phyloP scores from a whole-genome alignment of 2,797 vertebrate species.

The Vultur gryphus region DNA sequence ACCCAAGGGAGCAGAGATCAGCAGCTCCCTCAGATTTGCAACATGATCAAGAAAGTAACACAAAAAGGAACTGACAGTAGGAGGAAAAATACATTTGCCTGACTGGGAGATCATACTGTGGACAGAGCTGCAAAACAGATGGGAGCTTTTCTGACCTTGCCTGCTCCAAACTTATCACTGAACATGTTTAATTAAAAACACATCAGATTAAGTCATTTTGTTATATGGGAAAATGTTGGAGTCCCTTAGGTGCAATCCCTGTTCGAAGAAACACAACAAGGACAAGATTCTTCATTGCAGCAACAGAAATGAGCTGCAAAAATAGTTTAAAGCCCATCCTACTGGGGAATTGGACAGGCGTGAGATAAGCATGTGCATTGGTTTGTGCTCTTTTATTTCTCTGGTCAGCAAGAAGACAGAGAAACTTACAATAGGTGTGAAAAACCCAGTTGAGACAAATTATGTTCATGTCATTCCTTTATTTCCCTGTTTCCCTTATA shows the following conservation, averaged over 20 bases:
- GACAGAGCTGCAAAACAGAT: conserved; percentile 4
- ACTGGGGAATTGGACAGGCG: background rate
- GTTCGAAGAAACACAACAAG: background rate
- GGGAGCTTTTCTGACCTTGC: background rate
- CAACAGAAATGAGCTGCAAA: background rate
- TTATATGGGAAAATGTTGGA: background rate
- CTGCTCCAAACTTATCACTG: background rate
- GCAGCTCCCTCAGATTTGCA: background rate
- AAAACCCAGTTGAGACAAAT: background rate
- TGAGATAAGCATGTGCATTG: background rate
- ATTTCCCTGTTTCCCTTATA: background rate
- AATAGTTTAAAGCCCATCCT: background rate
- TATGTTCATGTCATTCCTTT: background rate
- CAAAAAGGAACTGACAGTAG: background rate
- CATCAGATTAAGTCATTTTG: conserved; percentile 42
- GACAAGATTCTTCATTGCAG: background rate
- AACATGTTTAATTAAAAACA: conserved; percentile 37
- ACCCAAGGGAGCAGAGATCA: background rate
- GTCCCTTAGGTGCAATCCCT: background rate
- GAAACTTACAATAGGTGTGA: conserved; percentile 1
- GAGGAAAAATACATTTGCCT: background rate
- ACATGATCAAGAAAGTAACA: background rate
- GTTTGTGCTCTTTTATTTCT: background rate
- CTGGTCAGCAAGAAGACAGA: background rate
- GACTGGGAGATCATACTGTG: background rate